Evolutionary conservation across 2,797 vertebrate genomes (phyloP).

Genomic region (Enteromius unitaeniatus): DNA sequence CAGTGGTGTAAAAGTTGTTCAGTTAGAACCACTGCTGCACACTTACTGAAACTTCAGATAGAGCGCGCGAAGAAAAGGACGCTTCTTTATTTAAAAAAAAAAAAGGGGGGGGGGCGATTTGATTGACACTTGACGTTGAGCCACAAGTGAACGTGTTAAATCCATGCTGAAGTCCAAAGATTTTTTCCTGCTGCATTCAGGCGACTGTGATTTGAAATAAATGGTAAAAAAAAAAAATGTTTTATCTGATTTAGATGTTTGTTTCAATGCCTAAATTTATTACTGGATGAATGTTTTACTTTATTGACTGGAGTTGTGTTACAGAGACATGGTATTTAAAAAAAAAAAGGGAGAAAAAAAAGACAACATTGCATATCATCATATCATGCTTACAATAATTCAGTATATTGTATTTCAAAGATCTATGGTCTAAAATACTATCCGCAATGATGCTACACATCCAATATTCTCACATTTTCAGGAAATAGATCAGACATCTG

Average conservation of each 20-base stretch:
- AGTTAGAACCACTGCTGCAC: constrained; percentile 66
- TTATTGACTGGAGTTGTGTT: constrained; percentile 25
- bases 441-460: constrained; percentile 4
- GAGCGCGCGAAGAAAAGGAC: constrained; percentile 59
- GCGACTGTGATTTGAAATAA: constrained; percentile 84
- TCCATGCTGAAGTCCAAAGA: constrained; percentile 95
- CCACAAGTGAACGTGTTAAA: constrained; percentile 56
- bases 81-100: constrained; percentile 45
- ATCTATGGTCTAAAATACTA: constrained; percentile 48
- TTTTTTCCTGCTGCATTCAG: constrained; percentile 88
- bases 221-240: constrained; percentile 69
- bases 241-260: constrained; percentile 69
- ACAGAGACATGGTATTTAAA: constrained; percentile 25
- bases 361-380: constrained; percentile 34
- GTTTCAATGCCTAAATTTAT: constrained; percentile 53
- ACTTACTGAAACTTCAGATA: constrained; percentile 70
- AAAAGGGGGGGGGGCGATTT: constrained; percentile 75
- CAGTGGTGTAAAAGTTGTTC: constrained; percentile 75
- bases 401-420: constrained; percentile 55
- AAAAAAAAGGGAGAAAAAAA: background rate
- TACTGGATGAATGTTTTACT: constrained; percentile 49
- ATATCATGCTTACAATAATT: constrained; percentile 17
- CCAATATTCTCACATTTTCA: constrained; percentile 50
- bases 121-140: constrained; percentile 73
- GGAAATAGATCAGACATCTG: constrained; percentile 51